phyloP scores from a whole-genome alignment of 2,113 vertebrate species.

The Capra hircus region DNA sequence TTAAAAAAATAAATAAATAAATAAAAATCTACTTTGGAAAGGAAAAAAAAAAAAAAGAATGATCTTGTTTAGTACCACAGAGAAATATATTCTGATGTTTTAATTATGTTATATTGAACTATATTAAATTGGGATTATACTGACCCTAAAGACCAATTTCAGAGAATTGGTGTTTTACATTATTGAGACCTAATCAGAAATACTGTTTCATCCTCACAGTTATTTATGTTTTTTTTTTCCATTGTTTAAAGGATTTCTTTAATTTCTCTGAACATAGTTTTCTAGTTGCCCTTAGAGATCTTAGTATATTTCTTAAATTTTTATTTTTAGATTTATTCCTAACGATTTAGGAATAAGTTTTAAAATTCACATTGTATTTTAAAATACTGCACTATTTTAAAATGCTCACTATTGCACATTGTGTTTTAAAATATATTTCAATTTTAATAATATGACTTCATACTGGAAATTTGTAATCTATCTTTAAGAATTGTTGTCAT shows the following conservation, averaged over 20 bases:
- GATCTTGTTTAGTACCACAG: not conserved
- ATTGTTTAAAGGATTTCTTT: not conserved
- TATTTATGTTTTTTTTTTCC: not conserved
- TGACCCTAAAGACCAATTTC: not conserved
- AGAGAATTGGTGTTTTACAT: not conserved
- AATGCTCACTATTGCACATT: not conserved
- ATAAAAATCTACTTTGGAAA: too few relatives aligned
- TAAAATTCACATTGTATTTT: not conserved
- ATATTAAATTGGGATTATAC: not conserved
- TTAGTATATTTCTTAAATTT: not conserved
- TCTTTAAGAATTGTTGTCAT: not conserved
- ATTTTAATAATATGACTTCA: not conserved
- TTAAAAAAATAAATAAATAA: too few relatives aligned
- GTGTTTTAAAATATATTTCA: not conserved
- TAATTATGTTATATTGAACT: not conserved
- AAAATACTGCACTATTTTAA: not conserved
- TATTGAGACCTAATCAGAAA: not conserved
- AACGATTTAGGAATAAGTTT: not conserved
- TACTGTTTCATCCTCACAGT: not conserved
- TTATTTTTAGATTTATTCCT: not conserved
- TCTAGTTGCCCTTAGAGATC: not conserved
- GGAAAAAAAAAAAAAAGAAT: not conserved
- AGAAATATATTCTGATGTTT: not conserved
- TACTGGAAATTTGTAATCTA: not conserved
- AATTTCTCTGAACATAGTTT: not conserved